Conservation (phyloP, 2,888 invertebrate genomes). For the Camponotus fellah region DNA sequence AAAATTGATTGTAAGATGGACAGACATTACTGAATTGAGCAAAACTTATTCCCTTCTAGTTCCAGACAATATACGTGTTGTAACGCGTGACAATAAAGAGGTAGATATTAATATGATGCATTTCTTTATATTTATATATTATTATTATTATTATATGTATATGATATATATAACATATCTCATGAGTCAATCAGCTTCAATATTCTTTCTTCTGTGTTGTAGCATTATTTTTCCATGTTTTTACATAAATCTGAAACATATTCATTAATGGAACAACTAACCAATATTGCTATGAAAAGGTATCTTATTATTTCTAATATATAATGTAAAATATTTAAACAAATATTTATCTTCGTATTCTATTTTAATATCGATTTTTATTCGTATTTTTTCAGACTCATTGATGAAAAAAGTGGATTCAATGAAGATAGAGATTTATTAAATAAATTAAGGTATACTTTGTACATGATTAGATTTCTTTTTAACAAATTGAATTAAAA, state of each 20-base stretch:
- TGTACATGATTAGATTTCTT: background rate
- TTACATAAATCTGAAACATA: slow-evolving; percentile 96
- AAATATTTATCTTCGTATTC: background rate
- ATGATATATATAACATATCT: background rate
- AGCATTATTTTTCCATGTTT: slow-evolving; percentile 97
- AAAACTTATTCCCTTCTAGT: slow-evolving; percentile 92
- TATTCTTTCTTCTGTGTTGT: slow-evolving; percentile 72
- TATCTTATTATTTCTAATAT: slow-evolving; percentile 75
- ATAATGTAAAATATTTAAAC: background rate
- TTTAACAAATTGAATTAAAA: slow-evolving; percentile 7
- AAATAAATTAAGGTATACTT: slow-evolving; percentile 90
- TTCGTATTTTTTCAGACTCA: slow-evolving; percentile 89
- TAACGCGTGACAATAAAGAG: slow-evolving; percentile 92
- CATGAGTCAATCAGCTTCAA: background rate
- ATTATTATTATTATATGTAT: background rate
- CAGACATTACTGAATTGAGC: slow-evolving; percentile 93
- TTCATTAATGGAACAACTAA: slow-evolving; percentile 96
- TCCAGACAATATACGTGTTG: slow-evolving; percentile 95
- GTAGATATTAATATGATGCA: slow-evolving; percentile 79
- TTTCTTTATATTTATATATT: background rate
- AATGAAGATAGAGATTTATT: slow-evolving; percentile 95
- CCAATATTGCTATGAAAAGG: slow-evolving; percentile 98
- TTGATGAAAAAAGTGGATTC: slow-evolving; percentile 96
- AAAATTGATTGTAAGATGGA: slow-evolving; percentile 95
- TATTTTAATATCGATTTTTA: slow-evolving; percentile 70